phyloP scores from a whole-genome alignment of 1,140 invertebrate genomes.

The Ylistrum balloti region DNA sequence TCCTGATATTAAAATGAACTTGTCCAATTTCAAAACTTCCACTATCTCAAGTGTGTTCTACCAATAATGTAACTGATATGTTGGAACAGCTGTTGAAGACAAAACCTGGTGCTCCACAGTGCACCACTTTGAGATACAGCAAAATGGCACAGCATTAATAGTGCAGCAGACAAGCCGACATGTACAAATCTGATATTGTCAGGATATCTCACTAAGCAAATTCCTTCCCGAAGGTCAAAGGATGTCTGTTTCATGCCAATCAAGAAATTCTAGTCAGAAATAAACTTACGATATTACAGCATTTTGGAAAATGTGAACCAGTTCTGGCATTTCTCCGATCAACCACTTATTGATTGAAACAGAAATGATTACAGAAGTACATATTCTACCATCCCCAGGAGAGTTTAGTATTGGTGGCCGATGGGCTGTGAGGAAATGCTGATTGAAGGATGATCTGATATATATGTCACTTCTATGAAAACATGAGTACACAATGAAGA shows the following conservation, averaged over 20 bases:
- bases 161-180: background rate
- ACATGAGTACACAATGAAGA: background rate
- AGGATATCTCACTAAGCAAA: conserved; percentile 5
- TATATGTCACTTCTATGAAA: background rate
- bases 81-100: background rate
- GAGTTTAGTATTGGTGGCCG: background rate
- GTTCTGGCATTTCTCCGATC: background rate
- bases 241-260: conserved; percentile 18
- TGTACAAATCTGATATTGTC: conserved; percentile 16
- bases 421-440: background rate
- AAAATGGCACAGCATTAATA: background rate
- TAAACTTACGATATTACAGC: background rate
- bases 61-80: background rate
- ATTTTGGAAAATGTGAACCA: background rate
- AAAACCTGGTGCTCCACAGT: too few species aligned
- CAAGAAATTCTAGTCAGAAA: conserved; percentile 35
- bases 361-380: background rate
- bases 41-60: background rate
- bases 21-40: background rate
- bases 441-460: background rate
- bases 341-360: background rate
- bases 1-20: background rate
- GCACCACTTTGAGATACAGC: background rate
- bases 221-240: background rate
- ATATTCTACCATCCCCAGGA: background rate